phyloP scores from a whole-genome alignment of 2,888 invertebrate genomes.

The Drosophila mettleri region DNA sequence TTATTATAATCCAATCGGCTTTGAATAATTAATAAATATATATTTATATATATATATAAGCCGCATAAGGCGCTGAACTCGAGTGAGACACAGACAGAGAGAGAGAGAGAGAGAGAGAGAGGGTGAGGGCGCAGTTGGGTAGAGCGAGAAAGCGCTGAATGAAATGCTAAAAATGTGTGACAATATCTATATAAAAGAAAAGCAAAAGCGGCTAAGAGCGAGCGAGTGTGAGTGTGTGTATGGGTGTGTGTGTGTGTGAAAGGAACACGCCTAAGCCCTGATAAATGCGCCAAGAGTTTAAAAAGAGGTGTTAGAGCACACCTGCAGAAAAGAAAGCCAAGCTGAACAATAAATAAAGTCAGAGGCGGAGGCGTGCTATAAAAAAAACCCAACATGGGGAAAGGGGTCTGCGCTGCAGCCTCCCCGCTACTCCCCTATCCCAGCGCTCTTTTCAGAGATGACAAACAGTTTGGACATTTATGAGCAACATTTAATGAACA shows the following conservation, averaged over 20 bases:
- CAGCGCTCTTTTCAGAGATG: conserved; percentile 50
- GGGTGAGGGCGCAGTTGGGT: neutral
- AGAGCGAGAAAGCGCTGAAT: conserved; percentile 67
- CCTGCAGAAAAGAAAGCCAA: conserved; percentile 68
- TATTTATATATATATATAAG: neutral
- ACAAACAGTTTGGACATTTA: conserved; percentile 82
- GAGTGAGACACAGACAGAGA: neutral
- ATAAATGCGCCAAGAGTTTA: conserved; percentile 68
- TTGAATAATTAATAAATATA: conserved; percentile 85
- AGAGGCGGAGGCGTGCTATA: conserved; percentile 28
- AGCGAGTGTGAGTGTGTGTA: conserved; percentile 1
- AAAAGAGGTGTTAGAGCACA: conserved; percentile 66
- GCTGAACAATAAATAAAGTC: conserved; percentile 22
- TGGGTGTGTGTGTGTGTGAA: conserved; percentile 36
- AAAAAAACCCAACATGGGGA: conserved; percentile 5
- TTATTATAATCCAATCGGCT: conserved; percentile 86
- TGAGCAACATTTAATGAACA: conserved; percentile 82
- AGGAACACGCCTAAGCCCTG: conserved; percentile 68
- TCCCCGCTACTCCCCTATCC: no score
- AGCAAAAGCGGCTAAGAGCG: conserved; percentile 56
- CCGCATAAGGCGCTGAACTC: conserved; percentile 70
- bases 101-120: neutral
- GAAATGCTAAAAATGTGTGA: conserved; percentile 75
- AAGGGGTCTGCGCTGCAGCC: neutral
- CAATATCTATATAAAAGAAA: conserved; percentile 51